These are phyloP conservation scores for Silurus glanis DNA, from an alignment of 2,113 vertebrate species.

Conservation along the genomic window DNA sequence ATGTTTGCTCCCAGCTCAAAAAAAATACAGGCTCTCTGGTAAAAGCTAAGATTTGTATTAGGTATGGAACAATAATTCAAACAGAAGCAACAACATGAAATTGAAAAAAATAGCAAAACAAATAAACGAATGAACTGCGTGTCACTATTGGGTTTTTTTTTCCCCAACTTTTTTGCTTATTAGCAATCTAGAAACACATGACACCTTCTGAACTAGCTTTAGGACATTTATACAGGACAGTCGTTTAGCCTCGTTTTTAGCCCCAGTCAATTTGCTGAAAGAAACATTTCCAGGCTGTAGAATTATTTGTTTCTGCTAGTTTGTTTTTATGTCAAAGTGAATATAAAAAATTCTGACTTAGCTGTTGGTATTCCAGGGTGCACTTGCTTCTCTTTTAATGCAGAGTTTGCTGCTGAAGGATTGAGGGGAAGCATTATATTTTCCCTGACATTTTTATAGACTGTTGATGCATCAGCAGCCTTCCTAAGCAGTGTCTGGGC, in stretches of 20 bases:
- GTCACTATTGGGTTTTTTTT: background rate
- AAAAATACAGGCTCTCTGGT: background rate
- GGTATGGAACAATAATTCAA: background rate
- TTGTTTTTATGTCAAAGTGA: background rate
- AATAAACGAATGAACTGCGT: background rate
- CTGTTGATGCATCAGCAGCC: conserved; percentile 32
- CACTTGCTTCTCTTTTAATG: conserved; percentile 15
- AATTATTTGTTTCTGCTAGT: background rate
- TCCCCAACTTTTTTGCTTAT: background rate
- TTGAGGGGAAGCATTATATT: conserved; percentile 28
- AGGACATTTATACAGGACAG: background rate
- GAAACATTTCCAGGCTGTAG: background rate
- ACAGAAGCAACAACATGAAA: background rate
- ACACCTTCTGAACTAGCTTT: background rate
- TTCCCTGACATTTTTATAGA: conserved; percentile 39
- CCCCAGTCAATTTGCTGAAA: background rate
- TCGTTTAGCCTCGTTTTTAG: background rate
- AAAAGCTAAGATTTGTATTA: background rate
- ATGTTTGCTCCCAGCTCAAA: background rate
- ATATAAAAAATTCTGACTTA: background rate
- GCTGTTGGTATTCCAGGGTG: conserved; percentile 25
- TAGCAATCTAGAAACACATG: background rate
- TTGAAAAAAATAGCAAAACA: background rate
- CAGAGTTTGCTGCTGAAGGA: conserved; percentile 24
- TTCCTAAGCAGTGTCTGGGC: conserved; percentile 25